Evolutionary conservation across 2,113 vertebrate species (phyloP).

Genomic region (Prionailurus bengalensis): DNA sequence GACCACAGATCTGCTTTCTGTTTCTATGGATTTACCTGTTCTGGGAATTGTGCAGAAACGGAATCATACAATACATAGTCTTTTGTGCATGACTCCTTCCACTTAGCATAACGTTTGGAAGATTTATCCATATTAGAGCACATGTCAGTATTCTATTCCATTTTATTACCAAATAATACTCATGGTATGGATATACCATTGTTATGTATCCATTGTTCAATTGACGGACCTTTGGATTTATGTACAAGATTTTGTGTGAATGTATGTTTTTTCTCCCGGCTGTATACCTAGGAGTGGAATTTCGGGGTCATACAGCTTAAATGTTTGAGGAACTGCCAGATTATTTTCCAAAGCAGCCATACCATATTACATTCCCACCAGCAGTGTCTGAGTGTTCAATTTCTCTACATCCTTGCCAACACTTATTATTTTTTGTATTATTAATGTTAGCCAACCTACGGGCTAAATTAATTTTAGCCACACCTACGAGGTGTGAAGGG

Average conservation of each 20-base stretch:
- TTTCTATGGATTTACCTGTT: too few species aligned
- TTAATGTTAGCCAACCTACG: not conserved
- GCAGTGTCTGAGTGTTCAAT: not conserved
- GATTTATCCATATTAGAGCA: not conserved
- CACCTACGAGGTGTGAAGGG: not conserved
- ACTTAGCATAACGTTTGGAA: not conserved
- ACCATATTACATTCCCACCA: too few species aligned
- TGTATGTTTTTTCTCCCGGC: not conserved
- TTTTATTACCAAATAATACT: not conserved
- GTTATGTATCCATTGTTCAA: not conserved
- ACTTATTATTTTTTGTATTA: not conserved
- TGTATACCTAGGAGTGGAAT: not conserved
- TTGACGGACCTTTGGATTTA: not conserved
- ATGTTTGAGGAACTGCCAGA: not conserved
- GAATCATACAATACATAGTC: not conserved
- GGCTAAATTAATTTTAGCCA: not conserved
- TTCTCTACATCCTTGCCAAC: not conserved
- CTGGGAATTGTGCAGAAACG: too few species aligned
- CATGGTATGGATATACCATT: not conserved
- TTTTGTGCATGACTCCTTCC: not conserved
- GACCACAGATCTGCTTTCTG: too few species aligned
- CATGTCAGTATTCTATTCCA: not conserved
- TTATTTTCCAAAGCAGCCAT: not conserved
- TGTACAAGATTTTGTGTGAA: not conserved
- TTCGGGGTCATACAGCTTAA: not conserved